Evolutionary conservation across 2,888 invertebrate genomes (phyloP).

Genomic region (Lydus trimaculatus): DNA sequence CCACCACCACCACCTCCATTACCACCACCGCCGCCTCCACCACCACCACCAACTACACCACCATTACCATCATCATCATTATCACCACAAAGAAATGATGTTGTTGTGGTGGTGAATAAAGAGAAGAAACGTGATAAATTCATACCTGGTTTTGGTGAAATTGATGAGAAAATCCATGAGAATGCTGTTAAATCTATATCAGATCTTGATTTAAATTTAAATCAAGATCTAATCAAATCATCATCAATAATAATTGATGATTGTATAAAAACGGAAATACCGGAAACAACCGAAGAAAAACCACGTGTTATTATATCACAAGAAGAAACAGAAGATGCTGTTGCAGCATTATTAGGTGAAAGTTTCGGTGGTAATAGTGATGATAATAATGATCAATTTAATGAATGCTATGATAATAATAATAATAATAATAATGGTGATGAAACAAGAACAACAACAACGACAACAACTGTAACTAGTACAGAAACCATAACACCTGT

Average conservation of each 20-base stretch:
- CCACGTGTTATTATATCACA: conserved; percentile 86
- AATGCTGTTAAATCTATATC: conserved; percentile 83
- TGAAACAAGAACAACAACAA: neutral
- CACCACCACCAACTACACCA: neutral
- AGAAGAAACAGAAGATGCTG: conserved; percentile 92
- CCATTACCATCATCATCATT: neutral
- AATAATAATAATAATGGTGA: conserved; percentile 59
- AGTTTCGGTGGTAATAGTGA: conserved; percentile 74
- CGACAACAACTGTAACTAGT: too few species aligned
- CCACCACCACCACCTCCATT: conserved; percentile 33
- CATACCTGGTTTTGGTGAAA: conserved; percentile 70
- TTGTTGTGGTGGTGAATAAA: conserved; percentile 30
- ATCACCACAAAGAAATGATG: too few species aligned
- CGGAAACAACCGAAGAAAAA: conserved; percentile 71
- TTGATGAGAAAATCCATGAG: conserved; percentile 77
- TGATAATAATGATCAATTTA: conserved; percentile 60
- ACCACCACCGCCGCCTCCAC: conserved; percentile 36
- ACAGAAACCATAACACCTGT: too few species aligned
- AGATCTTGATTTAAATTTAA: conserved; percentile 59
- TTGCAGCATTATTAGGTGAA: conserved; percentile 85
- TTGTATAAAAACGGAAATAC: conserved; percentile 43
- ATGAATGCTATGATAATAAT: conserved; percentile 64
- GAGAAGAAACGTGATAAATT: conserved; percentile 69
- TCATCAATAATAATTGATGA: conserved; percentile 37
- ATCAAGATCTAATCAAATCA: conserved; percentile 41